Evolutionary conservation across 1,140 invertebrate genomes (phyloP).

Genomic region (Atta colombica): DNA sequence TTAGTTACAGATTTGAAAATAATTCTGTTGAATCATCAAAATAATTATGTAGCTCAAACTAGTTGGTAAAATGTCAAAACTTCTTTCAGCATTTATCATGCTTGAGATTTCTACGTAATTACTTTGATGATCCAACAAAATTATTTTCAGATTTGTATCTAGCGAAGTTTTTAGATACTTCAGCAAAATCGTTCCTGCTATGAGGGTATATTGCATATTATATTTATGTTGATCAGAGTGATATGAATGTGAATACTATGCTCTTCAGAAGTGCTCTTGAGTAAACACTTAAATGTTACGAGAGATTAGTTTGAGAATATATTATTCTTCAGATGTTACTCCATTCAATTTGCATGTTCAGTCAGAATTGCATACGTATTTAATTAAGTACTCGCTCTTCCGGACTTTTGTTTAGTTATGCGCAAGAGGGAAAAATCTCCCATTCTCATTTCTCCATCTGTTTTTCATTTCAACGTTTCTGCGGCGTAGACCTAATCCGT

Average conservation of each 20-base stretch:
- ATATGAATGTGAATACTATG: not conserved
- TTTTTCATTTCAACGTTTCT: slow-evolving; percentile 11
- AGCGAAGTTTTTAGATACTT: no score
- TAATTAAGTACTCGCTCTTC: slow-evolving; percentile 30
- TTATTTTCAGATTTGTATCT: no score
- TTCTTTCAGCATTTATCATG: no score
- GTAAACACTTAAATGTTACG: slow-evolving; percentile 10
- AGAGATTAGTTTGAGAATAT: slow-evolving; percentile 18
- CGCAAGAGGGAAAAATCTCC: not conserved
- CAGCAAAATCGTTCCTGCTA: no score
- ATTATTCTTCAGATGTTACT: not conserved
- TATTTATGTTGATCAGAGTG: not conserved
- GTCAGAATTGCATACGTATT: slow-evolving; percentile 11
- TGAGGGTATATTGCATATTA: not conserved
- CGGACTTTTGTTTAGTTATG: not conserved
- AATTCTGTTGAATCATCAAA: no score
- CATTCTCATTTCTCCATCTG: not conserved
- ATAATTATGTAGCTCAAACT: no score
- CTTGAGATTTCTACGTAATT: no score
- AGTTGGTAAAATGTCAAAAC: no score
- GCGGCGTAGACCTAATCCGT: slow-evolving; percentile 13
- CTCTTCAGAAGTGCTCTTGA: not conserved
- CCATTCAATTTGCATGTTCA: not conserved
- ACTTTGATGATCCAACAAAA: no score
- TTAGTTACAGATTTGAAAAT: no score